These are phyloP conservation scores for Cheilosia vernalis DNA, from an alignment of 2,888 invertebrate species.

Conservation along the genomic window DNA sequence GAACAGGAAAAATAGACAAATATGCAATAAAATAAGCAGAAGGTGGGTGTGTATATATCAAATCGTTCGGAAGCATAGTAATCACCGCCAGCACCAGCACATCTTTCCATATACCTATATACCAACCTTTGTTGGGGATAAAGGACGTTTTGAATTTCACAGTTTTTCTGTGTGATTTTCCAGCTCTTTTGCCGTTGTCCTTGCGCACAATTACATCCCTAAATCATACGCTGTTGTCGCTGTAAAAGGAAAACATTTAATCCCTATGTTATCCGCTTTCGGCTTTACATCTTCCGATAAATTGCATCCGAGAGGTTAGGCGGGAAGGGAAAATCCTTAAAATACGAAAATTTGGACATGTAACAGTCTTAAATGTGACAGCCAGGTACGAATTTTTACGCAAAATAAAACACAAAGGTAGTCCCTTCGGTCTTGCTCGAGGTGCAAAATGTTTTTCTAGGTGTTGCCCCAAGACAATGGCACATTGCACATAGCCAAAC, in stretches of 20 bases:
- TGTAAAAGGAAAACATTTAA: slow-evolving; percentile 53
- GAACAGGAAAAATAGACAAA: slow-evolving; percentile 60
- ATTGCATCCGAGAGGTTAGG: slow-evolving; percentile 63
- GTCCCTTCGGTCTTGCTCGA: slow-evolving; percentile 3
- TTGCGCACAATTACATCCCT: slow-evolving; percentile 71
- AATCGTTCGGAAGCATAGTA: slow-evolving; percentile 69
- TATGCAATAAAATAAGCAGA: slow-evolving; percentile 47
- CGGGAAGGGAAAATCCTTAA: slow-evolving; percentile 49
- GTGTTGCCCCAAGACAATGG: slow-evolving; percentile 67
- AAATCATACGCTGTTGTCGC: slow-evolving; percentile 16
- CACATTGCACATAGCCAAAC: slow-evolving; percentile 49
- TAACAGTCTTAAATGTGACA: slow-evolving; percentile 62
- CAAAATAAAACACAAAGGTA: slow-evolving; percentile 48
- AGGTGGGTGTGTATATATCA: slow-evolving; percentile 37
- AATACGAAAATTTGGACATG: slow-evolving; percentile 61
- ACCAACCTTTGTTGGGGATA: slow-evolving; percentile 9
- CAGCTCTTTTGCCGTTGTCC: slow-evolving; percentile 35
- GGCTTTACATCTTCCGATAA: slow-evolving; percentile 74
- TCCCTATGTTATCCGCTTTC: slow-evolving; percentile 72
- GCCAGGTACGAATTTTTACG: slow-evolving; percentile 47
- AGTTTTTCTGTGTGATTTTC: slow-evolving; percentile 32
- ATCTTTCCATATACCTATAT: neutral
- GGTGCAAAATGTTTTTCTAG: slow-evolving; percentile 70
- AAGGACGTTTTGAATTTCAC: slow-evolving; percentile 71
- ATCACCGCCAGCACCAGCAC: slow-evolving; percentile 55